A percentile compares a stretch with the other conserved stretches of the same genome.
phyloP scores from a whole-genome alignment of 2,113 vertebrate species.

The Gnathonemus echidnorhynchus region DNA sequence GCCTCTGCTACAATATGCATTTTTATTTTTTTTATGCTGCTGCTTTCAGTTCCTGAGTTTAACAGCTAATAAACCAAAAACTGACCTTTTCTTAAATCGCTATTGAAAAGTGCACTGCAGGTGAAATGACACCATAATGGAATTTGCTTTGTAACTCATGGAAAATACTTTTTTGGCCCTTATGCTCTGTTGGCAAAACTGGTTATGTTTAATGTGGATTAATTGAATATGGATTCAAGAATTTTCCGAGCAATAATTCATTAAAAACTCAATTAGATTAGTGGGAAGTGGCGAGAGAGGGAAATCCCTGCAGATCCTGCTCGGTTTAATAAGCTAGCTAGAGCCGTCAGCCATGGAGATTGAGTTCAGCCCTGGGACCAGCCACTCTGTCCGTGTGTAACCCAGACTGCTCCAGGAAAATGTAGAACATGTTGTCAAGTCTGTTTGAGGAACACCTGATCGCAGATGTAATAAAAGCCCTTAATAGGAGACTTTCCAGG shows the following conservation, averaged over 20 bases:
- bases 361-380: background rate
- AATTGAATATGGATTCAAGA: background rate
- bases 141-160: background rate
- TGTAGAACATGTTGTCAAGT: background rate
- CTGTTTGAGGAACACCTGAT: background rate
- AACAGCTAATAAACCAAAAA: background rate
- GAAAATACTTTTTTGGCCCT: background rate
- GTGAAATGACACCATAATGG: background rate
- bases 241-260: background rate
- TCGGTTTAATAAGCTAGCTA: background rate
- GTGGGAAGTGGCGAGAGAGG: background rate
- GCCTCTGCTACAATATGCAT: background rate
- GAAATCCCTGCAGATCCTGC: background rate
- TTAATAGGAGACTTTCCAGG: background rate
- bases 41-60: background rate
- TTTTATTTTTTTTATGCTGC: background rate
- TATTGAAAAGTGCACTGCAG: background rate
- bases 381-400: background rate
- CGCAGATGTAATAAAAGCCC: background rate
- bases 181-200: background rate
- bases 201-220: background rate
- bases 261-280: background rate
- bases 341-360: background rate
- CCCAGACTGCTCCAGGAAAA: background rate
- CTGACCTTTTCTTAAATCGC: background rate